These are phyloP conservation scores for Vulpes ferrilata DNA, from an alignment of 2,113 vertebrate genomes.

Conservation along the genomic window DNA sequence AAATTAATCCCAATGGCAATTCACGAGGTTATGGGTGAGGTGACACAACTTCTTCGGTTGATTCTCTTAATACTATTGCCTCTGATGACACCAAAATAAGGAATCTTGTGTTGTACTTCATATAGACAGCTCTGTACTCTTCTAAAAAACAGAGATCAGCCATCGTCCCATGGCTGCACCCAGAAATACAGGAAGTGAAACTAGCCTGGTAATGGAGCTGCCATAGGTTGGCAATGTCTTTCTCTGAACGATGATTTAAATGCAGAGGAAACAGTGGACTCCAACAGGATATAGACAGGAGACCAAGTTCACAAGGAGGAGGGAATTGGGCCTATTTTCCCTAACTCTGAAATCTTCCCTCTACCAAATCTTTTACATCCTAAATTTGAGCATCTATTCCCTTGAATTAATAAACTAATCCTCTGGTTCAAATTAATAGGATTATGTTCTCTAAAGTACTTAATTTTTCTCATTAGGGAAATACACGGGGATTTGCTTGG, in stretches of 20 bases:
- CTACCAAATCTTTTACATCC: neutral
- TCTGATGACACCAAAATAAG: neutral
- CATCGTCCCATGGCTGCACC: neutral
- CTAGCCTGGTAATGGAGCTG: too few species aligned
- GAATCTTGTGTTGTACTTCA: neutral
- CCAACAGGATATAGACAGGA: neutral
- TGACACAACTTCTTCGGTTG: neutral
- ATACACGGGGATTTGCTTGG: neutral
- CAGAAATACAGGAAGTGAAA: neutral
- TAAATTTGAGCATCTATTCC: neutral
- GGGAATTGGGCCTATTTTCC: neutral
- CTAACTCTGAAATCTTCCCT: neutral
- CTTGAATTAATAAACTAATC: conserved; percentile 12
- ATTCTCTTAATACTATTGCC: neutral
- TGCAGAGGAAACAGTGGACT: neutral
- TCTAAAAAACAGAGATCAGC: neutral
- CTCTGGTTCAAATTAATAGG: neutral
- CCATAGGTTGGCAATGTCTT: rapidly evolving
- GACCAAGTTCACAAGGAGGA: neutral
- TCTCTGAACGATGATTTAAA: neutral
- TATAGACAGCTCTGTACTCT: neutral
- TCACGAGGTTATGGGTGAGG: neutral
- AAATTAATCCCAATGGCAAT: neutral
- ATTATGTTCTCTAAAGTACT: neutral
- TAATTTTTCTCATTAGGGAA: conserved; percentile 35